Evolutionary conservation across 1,140 invertebrate genomes (phyloP).

Genomic region (Cardiocondyla obscurior): DNA sequence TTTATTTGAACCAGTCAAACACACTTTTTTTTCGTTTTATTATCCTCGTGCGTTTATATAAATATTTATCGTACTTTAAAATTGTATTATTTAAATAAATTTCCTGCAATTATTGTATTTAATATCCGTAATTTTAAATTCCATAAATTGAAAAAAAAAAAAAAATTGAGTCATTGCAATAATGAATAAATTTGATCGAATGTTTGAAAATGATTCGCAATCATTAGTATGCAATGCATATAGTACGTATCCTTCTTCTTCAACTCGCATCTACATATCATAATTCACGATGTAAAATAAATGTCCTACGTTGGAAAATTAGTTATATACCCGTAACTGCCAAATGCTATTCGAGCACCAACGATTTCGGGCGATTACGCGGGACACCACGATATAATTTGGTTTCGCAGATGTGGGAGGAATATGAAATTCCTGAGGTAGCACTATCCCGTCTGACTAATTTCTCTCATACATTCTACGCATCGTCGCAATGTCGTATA

Average conservation of each 20-base stretch:
- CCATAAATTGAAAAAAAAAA: too few species aligned
- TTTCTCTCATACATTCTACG: slow-evolving; percentile 12
- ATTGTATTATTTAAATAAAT: not conserved
- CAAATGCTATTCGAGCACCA: slow-evolving; percentile 9
- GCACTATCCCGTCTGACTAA: slow-evolving; percentile 17
- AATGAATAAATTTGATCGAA: not conserved
- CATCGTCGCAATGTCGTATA: slow-evolving; percentile 1
- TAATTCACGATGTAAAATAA: slow-evolving; percentile 10
- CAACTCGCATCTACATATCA: not conserved
- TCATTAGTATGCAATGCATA: not conserved
- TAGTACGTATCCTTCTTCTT: too few species aligned
- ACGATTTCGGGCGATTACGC: slow-evolving; percentile 33
- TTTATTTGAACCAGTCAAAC: slow-evolving; percentile 6
- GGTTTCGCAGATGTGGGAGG: slow-evolving; percentile 24
- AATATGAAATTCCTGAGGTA: slow-evolving; percentile 49
- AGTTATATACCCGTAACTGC: slow-evolving; percentile 5
- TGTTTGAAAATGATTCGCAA: not conserved
- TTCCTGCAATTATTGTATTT: not conserved
- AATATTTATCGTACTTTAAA: not conserved
- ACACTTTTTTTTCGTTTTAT: slow-evolving; percentile 6
- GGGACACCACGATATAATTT: slow-evolving; percentile 40
- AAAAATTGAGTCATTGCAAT: too few species aligned
- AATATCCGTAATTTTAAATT: not conserved
- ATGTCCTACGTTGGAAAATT: not conserved
- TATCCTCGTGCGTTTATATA: not conserved